Percentiles rank a stretch among this genome's conserved stretches.
phyloP scores from a whole-genome alignment of 2,797 vertebrate genomes.

The Adelosebastes latens region DNA sequence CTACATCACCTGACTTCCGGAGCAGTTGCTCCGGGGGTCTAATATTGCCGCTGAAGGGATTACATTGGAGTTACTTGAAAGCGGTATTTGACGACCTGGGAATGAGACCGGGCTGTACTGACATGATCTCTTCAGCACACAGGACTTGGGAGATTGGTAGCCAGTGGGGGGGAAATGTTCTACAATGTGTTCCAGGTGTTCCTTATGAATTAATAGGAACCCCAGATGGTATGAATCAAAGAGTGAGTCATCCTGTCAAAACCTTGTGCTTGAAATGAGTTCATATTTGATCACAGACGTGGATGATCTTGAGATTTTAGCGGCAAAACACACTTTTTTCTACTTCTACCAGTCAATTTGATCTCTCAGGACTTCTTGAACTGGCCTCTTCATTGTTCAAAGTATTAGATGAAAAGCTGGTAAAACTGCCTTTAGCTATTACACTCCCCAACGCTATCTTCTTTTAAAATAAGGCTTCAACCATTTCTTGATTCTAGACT shows the following conservation, averaged over 20 bases:
- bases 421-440: constrained; percentile 21
- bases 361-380: background rate
- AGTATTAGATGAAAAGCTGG: constrained; percentile 3
- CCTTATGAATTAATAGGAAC: constrained; percentile 26
- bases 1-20: background rate
- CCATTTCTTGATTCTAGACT: background rate
- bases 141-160: background rate
- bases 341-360: background rate
- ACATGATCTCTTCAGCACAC: constrained; percentile 9
- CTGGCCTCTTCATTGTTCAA: constrained; percentile 6
- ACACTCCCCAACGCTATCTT: background rate
- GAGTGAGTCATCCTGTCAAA: constrained; percentile 13
- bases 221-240: constrained; percentile 16
- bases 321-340: background rate
- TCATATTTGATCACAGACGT: constrained; percentile 7
- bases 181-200: constrained; percentile 30
- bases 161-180: background rate
- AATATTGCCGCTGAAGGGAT: background rate
- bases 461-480: background rate
- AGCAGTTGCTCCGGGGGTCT: background rate
- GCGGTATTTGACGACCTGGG: background rate
- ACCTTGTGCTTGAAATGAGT: constrained; percentile 5
- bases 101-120: background rate
- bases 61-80: background rate
- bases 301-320: background rate